Evolutionary conservation across 1,140 invertebrate genomes (phyloP).

Genomic region (Caerostris extrusa): DNA sequence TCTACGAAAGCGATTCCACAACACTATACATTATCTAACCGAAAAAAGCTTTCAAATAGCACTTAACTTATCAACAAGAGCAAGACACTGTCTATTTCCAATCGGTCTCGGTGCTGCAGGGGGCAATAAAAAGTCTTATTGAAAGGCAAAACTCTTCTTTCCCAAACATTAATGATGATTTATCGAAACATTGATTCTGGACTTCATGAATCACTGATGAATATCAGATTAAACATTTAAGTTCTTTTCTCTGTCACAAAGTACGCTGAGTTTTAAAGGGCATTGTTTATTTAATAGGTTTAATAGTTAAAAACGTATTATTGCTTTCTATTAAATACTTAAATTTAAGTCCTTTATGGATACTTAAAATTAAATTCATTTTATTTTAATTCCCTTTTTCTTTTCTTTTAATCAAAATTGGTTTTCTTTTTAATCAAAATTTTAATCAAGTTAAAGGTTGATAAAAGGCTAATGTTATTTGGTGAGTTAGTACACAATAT

Average conservation of each 20-base stretch:
- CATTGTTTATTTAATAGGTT: too few relatives aligned
- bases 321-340: too few relatives aligned
- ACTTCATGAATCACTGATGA: conserved; percentile 13
- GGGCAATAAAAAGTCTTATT: conserved; percentile 33
- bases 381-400: too few relatives aligned
- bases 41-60: conserved; percentile 29
- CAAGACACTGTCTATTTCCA: conserved; percentile 17
- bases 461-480: too few relatives aligned
- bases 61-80: conserved; percentile 48
- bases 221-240: background rate
- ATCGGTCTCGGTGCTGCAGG: conserved; percentile 30
- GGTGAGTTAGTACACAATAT: too few relatives aligned
- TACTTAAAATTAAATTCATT: too few relatives aligned
- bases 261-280: too few relatives aligned
- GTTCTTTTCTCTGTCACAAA: background rate
- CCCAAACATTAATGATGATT: conserved; percentile 20
- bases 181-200: background rate
- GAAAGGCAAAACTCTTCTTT: background rate
- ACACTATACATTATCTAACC: conserved; percentile 9
- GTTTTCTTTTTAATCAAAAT: too few relatives aligned
- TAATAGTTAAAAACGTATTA: too few relatives aligned
- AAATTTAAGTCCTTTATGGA: too few relatives aligned
- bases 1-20: background rate
- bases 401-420: too few relatives aligned
- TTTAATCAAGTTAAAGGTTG: too few relatives aligned